phyloP scores from a whole-genome alignment of 2,797 vertebrate genomes.

The Rhadinocentrus ornatus region DNA sequence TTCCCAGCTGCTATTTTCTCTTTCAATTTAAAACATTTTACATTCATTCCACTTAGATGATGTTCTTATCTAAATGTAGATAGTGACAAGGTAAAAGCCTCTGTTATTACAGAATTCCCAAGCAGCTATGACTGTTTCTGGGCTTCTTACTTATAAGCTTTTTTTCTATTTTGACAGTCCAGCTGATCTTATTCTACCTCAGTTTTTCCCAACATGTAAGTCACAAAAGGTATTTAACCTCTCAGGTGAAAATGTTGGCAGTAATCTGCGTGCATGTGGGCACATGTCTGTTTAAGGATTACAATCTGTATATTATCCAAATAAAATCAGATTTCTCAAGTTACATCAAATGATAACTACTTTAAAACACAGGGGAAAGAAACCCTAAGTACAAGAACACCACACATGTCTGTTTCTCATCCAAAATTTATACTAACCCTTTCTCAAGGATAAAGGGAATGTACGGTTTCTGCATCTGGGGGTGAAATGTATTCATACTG shows the following conservation, averaged over 20 bases:
- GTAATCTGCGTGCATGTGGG: not conserved
- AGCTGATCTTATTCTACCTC: slow-evolving; percentile 10
- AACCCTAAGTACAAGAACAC: slow-evolving; percentile 1
- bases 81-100: slow-evolving; percentile 29
- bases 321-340: slow-evolving; percentile 39
- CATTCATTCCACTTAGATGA: slow-evolving; percentile 27
- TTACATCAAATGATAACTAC: slow-evolving; percentile 15
- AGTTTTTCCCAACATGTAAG: slow-evolving; percentile 24
- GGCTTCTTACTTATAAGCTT: slow-evolving; percentile 2
- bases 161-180: not conserved
- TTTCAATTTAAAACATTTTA: slow-evolving; percentile 33
- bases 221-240: slow-evolving; percentile 37
- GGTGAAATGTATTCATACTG: not conserved
- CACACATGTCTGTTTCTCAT: not conserved
- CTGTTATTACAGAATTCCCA: slow-evolving; percentile 35
- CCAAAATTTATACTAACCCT: slow-evolving; percentile 22
- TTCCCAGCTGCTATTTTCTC: slow-evolving; percentile 1
- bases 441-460: slow-evolving; percentile 10
- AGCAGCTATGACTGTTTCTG: not conserved
- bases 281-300: not conserved
- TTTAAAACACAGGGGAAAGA: slow-evolving; percentile 8
- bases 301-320: slow-evolving; percentile 42
- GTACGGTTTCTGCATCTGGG: slow-evolving; percentile 7
- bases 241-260: slow-evolving; percentile 17
- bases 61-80: slow-evolving; percentile 7